Conservation (phyloP, 2,113 vertebrate species). For the Clinocottus analis region DNA sequence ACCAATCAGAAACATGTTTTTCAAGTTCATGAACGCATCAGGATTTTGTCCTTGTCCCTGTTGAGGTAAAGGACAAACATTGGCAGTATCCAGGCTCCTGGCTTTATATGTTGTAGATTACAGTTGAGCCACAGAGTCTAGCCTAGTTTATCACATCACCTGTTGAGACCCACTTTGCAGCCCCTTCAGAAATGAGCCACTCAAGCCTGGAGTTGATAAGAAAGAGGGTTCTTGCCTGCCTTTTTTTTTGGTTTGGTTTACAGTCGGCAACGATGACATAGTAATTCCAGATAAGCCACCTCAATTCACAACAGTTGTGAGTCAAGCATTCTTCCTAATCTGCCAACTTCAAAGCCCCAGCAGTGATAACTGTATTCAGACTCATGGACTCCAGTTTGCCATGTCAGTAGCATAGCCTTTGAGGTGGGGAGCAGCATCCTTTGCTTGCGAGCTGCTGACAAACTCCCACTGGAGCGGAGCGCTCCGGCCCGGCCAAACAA, state of each 20-base stretch:
- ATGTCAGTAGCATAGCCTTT: slow-evolving; percentile 58
- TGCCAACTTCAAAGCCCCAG: slow-evolving; percentile 68
- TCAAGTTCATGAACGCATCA: slow-evolving; percentile 20
- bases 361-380: slow-evolving; percentile 68
- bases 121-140: slow-evolving; percentile 40
- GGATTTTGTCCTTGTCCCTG: slow-evolving; percentile 22
- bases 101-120: slow-evolving; percentile 48
- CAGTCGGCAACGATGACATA: slow-evolving; percentile 42
- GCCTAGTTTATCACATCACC: slow-evolving; percentile 59
- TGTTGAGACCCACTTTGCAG: slow-evolving; percentile 66
- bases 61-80: slow-evolving; percentile 21
- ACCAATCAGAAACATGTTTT: not conserved
- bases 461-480: slow-evolving; percentile 72
- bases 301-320: slow-evolving; percentile 57
- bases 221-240: slow-evolving; percentile 13
- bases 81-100: slow-evolving; percentile 31
- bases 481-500: slow-evolving; percentile 66
- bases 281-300: slow-evolving; percentile 71
- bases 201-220: slow-evolving; percentile 59
- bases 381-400: slow-evolving; percentile 68
- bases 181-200: slow-evolving; percentile 48
- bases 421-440: slow-evolving; percentile 73
- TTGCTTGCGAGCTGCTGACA: slow-evolving; percentile 70
- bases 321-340: slow-evolving; percentile 56
- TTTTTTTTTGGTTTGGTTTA: slow-evolving; percentile 52